A percentile compares a stretch with the other conserved stretches of the same genome.
Conservation (phyloP, 2,888 invertebrate species). For the Odontomyia ornata region DNA sequence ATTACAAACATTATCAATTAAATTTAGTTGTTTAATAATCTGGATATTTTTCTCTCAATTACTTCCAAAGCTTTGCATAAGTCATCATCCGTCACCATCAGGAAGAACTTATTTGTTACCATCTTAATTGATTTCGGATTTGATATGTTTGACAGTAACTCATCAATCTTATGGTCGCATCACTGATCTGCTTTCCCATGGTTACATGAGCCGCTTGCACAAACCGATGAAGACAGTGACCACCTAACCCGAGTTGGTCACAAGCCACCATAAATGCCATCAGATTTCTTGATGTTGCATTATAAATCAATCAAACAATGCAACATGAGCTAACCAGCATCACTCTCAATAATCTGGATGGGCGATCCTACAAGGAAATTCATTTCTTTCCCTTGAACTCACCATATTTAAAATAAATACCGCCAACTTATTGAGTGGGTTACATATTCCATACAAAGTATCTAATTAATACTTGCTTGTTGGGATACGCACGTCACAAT, state of each 20-base stretch:
- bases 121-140: constrained; percentile 2
- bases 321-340: neutral
- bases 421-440: too few relatives aligned
- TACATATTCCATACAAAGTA: neutral
- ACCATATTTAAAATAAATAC: too few relatives aligned
- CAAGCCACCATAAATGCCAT: constrained; percentile 22
- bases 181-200: neutral
- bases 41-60: too few relatives aligned
- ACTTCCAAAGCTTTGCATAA: too few relatives aligned
- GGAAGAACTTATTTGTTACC: neutral
- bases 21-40: too few relatives aligned
- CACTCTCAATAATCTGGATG: neutral
- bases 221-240: neutral
- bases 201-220: neutral
- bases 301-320: constrained; percentile 19
- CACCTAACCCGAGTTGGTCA: neutral
- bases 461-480: neutral
- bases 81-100: neutral
- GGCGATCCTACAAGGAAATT: neutral
- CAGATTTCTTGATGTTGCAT: neutral
- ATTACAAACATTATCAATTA: too few relatives aligned
- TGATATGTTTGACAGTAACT: neutral
- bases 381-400: neutral
- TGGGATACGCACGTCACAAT: neutral
- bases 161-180: neutral